Evolutionary conservation across 1,140 invertebrate genomes (phyloP).

Genomic region (Drosophila ananassae): DNA sequence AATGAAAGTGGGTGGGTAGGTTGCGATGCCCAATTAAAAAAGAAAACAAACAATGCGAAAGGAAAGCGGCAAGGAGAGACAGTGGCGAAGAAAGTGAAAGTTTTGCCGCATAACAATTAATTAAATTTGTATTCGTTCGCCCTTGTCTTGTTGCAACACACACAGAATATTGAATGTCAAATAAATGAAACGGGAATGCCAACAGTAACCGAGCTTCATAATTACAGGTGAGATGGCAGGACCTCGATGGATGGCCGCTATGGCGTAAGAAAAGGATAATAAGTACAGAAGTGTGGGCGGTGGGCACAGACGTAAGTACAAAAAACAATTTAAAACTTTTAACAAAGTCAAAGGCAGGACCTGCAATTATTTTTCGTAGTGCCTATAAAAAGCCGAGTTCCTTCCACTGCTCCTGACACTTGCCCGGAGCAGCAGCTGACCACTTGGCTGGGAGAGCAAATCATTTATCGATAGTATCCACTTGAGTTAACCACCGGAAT

Average conservation of each 20-base stretch:
- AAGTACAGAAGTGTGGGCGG: constrained; percentile 35
- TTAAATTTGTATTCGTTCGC: constrained; percentile 49
- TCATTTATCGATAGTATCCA: constrained; percentile 33
- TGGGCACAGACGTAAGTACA: constrained; percentile 43
- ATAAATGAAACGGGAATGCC: constrained; percentile 32
- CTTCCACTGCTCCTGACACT: constrained; percentile 33
- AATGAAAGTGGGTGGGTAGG: constrained; percentile 14
- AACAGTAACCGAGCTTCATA: constrained; percentile 41
- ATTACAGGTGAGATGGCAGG: constrained; percentile 41
- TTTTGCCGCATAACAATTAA: constrained; percentile 61
- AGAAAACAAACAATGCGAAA: constrained; percentile 15
- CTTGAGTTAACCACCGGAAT: constrained; percentile 36
- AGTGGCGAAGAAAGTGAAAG: constrained; percentile 19
- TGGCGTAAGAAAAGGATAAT: neutral
- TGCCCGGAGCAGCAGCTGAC: constrained; percentile 38
- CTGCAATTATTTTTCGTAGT: constrained; percentile 34
- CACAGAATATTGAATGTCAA: constrained; percentile 50
- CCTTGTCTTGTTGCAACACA: constrained; percentile 35
- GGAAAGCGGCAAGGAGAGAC: constrained; percentile 5
- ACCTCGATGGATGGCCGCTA: constrained; percentile 7
- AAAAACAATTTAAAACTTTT: constrained; percentile 78
- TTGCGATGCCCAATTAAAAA: constrained; percentile 44
- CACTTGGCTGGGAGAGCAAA: constrained; percentile 9
- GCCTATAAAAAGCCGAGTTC: constrained; percentile 56
- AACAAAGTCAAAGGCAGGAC: constrained; percentile 3